phyloP scores from a whole-genome alignment of 2,113 vertebrate genomes.

The Felis chaus region DNA sequence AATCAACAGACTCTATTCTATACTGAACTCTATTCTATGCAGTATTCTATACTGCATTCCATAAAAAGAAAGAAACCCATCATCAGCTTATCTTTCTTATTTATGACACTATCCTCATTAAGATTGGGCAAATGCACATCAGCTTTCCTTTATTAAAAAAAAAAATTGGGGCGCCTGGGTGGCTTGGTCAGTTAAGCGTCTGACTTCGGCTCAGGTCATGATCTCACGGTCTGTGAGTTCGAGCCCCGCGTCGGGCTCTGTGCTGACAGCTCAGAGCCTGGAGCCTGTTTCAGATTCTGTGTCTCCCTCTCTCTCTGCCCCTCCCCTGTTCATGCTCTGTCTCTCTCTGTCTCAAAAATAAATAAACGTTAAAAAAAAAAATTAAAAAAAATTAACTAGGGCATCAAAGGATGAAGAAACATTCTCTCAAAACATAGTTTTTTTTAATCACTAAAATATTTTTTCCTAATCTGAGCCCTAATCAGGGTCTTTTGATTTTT shows the following conservation, averaged over 20 bases:
- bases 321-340: too few relatives aligned
- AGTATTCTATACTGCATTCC: not conserved
- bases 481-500: not conserved
- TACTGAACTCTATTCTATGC: not conserved
- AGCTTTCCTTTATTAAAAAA: not conserved
- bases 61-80: not conserved
- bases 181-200: too few relatives aligned
- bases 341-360: too few relatives aligned
- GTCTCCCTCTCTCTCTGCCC: too few relatives aligned
- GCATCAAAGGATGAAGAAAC: not conserved
- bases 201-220: too few relatives aligned
- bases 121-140: not conserved
- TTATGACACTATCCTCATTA: not conserved
- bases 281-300: too few relatives aligned
- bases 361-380: too few relatives aligned
- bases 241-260: too few relatives aligned
- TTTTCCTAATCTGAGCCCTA: not conserved
- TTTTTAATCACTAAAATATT: not conserved
- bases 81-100: not conserved
- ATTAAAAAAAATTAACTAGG: not conserved
- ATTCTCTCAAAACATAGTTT: not conserved
- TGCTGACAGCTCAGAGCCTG: too few relatives aligned
- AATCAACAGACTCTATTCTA: not conserved
- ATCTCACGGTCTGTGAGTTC: too few relatives aligned
- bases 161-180: not conserved